These are phyloP conservation scores for Paracanthobrama guichenoti DNA, from an alignment of 2,113 vertebrate genomes.

Conservation along the genomic window DNA sequence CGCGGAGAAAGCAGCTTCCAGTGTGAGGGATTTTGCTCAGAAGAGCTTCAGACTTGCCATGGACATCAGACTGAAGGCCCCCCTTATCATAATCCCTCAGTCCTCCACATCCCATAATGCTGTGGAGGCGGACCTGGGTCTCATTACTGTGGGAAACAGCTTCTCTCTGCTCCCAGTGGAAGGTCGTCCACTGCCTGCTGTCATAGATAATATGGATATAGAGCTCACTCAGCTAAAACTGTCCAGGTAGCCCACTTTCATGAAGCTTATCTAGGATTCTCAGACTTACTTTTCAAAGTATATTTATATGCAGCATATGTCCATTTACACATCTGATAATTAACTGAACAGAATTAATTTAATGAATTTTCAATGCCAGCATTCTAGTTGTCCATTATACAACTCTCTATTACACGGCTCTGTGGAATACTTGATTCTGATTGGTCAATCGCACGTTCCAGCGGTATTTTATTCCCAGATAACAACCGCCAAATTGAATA, in stretches of 20 bases:
- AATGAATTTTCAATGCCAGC: neutral
- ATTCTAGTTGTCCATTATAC: neutral
- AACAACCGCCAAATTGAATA: too few relatives aligned
- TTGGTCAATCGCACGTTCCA: too few relatives aligned
- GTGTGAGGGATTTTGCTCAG: constrained; percentile 83
- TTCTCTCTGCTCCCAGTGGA: constrained; percentile 77
- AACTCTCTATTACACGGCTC: too few relatives aligned
- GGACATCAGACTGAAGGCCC: constrained; percentile 84
- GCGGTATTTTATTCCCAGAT: too few relatives aligned
- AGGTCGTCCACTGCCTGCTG: constrained; percentile 78
- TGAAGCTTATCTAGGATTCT: constrained; percentile 4
- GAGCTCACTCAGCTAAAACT: constrained; percentile 88
- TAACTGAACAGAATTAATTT: neutral
- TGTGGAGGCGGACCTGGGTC: constrained; percentile 82
- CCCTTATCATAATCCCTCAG: constrained; percentile 83
- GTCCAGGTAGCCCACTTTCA: constrained; percentile 77
- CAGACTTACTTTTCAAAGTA: neutral
- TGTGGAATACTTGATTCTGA: too few relatives aligned
- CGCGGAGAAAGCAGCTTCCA: constrained; percentile 86
- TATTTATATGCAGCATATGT: constrained; percentile 9
- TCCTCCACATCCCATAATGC: constrained; percentile 79
- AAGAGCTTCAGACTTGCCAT: constrained; percentile 84
- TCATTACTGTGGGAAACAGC: constrained; percentile 81
- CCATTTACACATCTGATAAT: neutral
- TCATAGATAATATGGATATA: constrained; percentile 86